Percentiles rank a stretch among this genome's conserved stretches.
Evolutionary conservation across 2,113 vertebrate species (phyloP).

Genomic region (Etia nguti): DNA sequence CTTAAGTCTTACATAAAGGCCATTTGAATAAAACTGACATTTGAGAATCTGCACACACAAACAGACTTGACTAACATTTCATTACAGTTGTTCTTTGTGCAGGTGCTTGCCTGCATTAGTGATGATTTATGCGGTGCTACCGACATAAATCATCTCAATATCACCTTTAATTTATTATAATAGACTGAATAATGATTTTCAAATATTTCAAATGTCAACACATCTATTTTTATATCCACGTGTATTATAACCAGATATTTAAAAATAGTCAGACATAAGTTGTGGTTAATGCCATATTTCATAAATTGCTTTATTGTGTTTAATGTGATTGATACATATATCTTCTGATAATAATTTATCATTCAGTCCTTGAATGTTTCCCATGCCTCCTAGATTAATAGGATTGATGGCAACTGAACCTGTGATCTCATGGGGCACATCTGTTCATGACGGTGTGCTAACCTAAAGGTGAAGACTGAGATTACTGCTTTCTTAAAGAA

Average conservation of each 20-base stretch:
- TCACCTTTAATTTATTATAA: neutral
- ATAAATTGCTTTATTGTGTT: neutral
- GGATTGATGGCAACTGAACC: neutral
- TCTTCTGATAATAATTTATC: neutral
- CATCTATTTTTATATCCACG: neutral
- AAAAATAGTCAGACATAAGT: neutral
- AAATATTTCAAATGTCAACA: neutral
- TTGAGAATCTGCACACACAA: neutral
- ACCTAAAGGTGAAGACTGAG: neutral
- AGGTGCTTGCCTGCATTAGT: neutral
- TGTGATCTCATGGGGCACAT: neutral
- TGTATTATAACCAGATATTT: neutral
- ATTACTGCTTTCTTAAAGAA: neutral
- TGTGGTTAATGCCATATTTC: neutral
- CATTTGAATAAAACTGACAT: neutral
- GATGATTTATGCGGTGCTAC: neutral
- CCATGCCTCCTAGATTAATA: neutral
- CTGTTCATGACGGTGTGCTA: neutral
- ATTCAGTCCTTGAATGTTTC: neutral
- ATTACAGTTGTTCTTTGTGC: neutral
- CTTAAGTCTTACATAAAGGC: neutral
- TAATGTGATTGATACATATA: neutral
- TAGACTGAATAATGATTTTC: neutral
- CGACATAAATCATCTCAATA: neutral
- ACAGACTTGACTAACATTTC: neutral